These are phyloP conservation scores for Quadroppia sp. DNA, from an alignment of 2,888 invertebrate species.

Conservation along the genomic window DNA sequence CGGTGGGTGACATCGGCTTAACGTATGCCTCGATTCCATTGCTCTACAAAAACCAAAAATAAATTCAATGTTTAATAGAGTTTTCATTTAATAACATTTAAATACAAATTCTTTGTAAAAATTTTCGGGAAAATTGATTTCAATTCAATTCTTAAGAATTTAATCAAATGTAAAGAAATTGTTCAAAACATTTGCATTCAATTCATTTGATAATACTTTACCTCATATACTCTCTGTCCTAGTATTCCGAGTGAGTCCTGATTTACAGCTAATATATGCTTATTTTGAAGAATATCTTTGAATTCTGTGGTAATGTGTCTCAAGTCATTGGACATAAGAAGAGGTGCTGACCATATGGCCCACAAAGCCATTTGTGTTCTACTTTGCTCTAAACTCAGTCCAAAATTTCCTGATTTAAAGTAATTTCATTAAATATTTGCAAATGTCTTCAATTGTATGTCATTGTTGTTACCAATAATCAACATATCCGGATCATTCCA, in stretches of 20 bases:
- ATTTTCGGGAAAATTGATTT: too few species aligned
- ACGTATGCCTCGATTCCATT: slow-evolving; percentile 25
- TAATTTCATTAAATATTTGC: too few species aligned
- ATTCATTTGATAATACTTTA: neutral
- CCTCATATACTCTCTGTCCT: slow-evolving; percentile 63
- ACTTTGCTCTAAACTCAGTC: slow-evolving; percentile 87
- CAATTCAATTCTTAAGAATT: too few species aligned
- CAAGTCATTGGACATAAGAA: slow-evolving; percentile 95
- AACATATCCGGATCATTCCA: slow-evolving; percentile 44
- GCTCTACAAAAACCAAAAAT: neutral
- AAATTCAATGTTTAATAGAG: neutral
- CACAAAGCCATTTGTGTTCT: slow-evolving; percentile 95
- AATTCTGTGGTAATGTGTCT: slow-evolving; percentile 80
- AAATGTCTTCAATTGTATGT: too few species aligned
- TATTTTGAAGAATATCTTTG: slow-evolving; percentile 83
- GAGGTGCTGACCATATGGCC: slow-evolving; percentile 89
- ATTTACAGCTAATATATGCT: slow-evolving; percentile 84
- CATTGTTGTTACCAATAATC: slow-evolving; percentile 36
- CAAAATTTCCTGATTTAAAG: slow-evolving; percentile 73
- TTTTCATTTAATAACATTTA: neutral
- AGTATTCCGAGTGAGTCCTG: slow-evolving; percentile 89
- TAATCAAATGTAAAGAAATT: too few species aligned
- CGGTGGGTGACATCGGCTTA: slow-evolving; percentile 36
- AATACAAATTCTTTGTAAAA: too few species aligned
- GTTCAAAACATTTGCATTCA: neutral